Base-by-base conservation (phyloP, 1,140 invertebrate genomes). In the Matsumurasca onukii region DNA sequence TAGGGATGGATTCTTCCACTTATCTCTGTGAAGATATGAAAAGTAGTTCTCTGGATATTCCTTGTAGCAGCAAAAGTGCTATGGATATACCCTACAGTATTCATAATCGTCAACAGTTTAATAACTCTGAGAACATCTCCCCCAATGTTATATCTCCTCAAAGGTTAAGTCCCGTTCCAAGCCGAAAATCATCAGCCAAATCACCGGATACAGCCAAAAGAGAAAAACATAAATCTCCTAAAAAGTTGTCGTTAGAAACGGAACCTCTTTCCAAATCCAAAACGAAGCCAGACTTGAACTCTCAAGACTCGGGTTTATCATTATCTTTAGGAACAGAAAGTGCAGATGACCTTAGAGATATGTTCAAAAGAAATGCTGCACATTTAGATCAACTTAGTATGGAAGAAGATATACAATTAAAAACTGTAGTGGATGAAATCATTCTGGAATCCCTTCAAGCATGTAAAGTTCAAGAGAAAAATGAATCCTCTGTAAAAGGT, bases 21-120 rank as follows among this genome's bases (percentile, higher is more conserved):
- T 68, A 57, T 25, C 17, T 51, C 0, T 59, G 59, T 2, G 52
- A 49, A 1, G 55, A 59, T 59, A 27, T 59, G 22, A 59, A 59
- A 59, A 63, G 31, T 15, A 69, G 68, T 63, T 20, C 57, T 24
- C 24, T 63, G 1, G 68, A 61, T 49, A 69, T 67, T 30, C 51
- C 65, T n/a, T 48, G 49, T 25, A 59, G 55, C 20, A 72, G 72
- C 57, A 86, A 85, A 72, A 78, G 80, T 51, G 87, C 86, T 48
- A 79, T 83, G 66, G 91, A 93, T 72, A 93, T 94, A 76, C 89
- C 91, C 0, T 94, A 94, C 74, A 89, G 90, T 2, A 80, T 93
- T 27, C 90, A 92, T 75, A 93, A 92, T 75, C 81, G 91, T 12
- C 90, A 92, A 74, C 85, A 92, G 5, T 90, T 92, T 87, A 92